phyloP scores from a whole-genome alignment of 2,797 vertebrate species.

The Corythornis leucogaster region DNA sequence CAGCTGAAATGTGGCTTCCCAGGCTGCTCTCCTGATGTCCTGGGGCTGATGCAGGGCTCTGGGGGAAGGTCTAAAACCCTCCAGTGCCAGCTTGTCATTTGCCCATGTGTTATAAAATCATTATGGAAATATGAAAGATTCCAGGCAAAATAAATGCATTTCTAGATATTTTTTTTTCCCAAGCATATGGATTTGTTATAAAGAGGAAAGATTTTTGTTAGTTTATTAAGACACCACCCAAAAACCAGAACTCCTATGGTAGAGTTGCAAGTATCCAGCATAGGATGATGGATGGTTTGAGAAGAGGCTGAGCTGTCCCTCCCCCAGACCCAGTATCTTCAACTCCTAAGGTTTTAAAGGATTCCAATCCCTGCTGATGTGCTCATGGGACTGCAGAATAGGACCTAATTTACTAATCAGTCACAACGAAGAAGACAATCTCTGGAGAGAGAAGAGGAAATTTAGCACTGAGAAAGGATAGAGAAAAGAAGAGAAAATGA shows the following conservation, averaged over 20 bases:
- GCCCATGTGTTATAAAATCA: rapidly evolving
- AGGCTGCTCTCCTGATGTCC: too few species aligned
- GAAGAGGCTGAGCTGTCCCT: not conserved
- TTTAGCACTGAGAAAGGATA: not conserved
- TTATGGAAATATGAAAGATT: not conserved
- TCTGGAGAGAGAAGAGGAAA: not conserved
- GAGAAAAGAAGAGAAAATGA: not conserved
- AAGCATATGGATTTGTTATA: rapidly evolving
- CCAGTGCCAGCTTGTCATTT: not conserved
- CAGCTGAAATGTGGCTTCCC: too few species aligned
- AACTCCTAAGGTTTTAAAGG: not conserved
- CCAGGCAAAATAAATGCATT: not conserved
- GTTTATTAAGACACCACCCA: not conserved
- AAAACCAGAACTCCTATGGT: rapidly evolving
- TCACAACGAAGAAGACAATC: not conserved
- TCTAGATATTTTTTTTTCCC: not conserved
- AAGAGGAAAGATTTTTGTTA: not conserved
- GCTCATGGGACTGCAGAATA: not conserved
- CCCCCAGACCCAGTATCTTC: not conserved
- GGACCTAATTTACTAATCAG: not conserved
- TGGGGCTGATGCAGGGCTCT: rapidly evolving
- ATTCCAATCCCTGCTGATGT: not conserved
- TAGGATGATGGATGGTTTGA: not conserved
- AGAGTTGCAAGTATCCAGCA: not conserved
- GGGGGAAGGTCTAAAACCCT: not conserved